Evolutionary conservation across 2,888 invertebrate genomes (phyloP).

Genomic region (Stenurella melanura): DNA sequence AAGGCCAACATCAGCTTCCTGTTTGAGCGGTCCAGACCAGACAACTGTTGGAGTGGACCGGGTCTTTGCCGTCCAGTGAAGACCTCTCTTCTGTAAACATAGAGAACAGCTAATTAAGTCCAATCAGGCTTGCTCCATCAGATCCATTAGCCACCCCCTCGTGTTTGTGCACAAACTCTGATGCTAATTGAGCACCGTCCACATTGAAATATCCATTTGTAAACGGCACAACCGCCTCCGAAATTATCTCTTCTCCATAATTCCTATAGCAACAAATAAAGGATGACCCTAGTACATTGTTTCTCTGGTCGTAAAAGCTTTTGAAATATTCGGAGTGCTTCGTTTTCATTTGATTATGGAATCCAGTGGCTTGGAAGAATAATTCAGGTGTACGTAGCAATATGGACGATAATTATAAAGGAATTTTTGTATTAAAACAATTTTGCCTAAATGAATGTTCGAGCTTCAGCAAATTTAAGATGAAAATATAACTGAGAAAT

Average conservation of each 20-base stretch:
- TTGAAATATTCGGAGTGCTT: conserved; percentile 21
- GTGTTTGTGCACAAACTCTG: conserved; percentile 73
- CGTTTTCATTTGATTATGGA: conserved; percentile 26
- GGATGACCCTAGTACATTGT: conserved; percentile 40
- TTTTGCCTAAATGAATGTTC: conserved; percentile 2
- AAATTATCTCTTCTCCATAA: conserved; percentile 45
- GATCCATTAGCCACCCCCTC: conserved; percentile 74
- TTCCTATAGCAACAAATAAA: conserved; percentile 48
- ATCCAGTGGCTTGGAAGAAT: conserved; percentile 16
- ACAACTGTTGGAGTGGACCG: conserved; percentile 41
- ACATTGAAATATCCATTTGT: conserved; percentile 69
- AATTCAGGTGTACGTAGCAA: neutral
- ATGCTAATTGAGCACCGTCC: conserved; percentile 72
- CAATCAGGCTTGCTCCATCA: conserved; percentile 77
- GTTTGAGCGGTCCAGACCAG: conserved; percentile 36
- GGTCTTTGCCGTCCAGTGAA: conserved; percentile 52
- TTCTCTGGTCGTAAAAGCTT: conserved; percentile 32
- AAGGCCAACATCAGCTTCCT: conserved; percentile 36
- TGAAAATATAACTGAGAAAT: neutral
- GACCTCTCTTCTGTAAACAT: conserved; percentile 68
- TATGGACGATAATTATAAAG: conserved; percentile 13
- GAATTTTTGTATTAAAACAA: conserved; percentile 24
- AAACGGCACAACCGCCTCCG: conserved; percentile 59
- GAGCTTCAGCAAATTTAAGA: neutral
- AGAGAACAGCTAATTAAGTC: conserved; percentile 77